A percentile compares a stretch with the other conserved stretches of the same genome.
Conservation (phyloP, 1,140 invertebrate genomes). For the Bombyx mori region ASM3026992v2 NC_085128.1:12597501-12598000, state of each 20-base stretch:
- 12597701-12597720: conserved; percentile 25
- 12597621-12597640: conserved; percentile 7
- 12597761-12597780: no score
- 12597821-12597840: no score
- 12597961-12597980: conserved; percentile 38
- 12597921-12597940: conserved; percentile 16
- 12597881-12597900: conserved; percentile 27
- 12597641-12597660: conserved; percentile 31
- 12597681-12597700: conserved; percentile 25
- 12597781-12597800: no score
- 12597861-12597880: conserved; percentile 29
- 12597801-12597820: no score
- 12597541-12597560: no score
- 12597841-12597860: no score
- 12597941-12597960: conserved; percentile 30
- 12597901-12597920: conserved; percentile 37
- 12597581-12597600: no score
- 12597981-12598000: conserved; percentile 32
- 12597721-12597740: conserved; percentile 29
- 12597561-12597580: no score
- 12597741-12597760: neutral
- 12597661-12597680: conserved; percentile 24
- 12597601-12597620: no score
- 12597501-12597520: no score
- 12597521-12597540: no score